Conservation (phyloP, 2,113 vertebrate species). For the Mystacornis crossleyi region DNA sequence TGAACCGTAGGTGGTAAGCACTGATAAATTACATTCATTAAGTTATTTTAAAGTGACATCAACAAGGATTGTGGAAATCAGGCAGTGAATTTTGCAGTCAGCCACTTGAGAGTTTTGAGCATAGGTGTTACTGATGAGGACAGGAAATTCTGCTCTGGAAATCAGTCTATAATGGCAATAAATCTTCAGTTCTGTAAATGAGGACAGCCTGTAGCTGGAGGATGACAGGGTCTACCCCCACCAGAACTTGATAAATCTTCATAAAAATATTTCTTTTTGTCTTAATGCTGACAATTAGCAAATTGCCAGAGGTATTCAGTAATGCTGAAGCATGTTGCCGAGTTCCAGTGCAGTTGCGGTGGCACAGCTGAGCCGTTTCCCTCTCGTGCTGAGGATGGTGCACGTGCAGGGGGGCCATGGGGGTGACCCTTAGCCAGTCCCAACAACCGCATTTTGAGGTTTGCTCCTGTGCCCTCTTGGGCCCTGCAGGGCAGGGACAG, state of each 20-base stretch:
- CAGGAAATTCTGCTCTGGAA: background rate
- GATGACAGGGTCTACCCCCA: background rate
- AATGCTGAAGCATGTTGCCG: background rate
- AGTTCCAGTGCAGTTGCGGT: background rate
- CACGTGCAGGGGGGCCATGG: rapidly evolving
- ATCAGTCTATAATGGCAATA: background rate
- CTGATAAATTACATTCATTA: background rate
- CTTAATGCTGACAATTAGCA: background rate
- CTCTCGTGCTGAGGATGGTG: rapidly evolving
- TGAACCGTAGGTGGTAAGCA: background rate
- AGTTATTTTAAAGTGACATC: background rate
- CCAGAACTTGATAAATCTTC: background rate
- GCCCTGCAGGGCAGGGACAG: background rate
- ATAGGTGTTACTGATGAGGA: background rate
- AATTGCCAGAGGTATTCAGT: background rate
- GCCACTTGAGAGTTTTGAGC: background rate
- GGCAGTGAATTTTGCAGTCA: background rate
- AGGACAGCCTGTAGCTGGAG: background rate
- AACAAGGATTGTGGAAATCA: background rate
- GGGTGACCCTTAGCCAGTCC: background rate
- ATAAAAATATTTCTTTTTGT: background rate
- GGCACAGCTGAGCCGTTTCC: rapidly evolving
- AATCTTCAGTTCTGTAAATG: background rate
- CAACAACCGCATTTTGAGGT: rapidly evolving
- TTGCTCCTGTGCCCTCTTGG: background rate